Evolutionary conservation across 2,797 vertebrate genomes (phyloP).

Genomic region (Cyprinella venusta): DNA sequence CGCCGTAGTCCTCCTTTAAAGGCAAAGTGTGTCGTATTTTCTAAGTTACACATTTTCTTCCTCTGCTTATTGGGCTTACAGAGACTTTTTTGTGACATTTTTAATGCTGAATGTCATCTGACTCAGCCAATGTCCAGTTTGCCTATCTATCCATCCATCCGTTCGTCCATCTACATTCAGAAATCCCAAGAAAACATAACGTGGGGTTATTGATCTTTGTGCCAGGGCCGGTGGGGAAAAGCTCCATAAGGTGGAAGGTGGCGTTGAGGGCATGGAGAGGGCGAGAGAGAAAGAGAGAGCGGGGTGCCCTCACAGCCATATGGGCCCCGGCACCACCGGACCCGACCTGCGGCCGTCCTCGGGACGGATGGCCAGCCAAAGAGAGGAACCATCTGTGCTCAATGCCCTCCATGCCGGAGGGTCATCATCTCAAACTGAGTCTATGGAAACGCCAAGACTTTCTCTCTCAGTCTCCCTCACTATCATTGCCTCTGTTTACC

Average conservation of each 20-base stretch:
- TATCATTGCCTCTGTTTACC: slow-evolving; percentile 16
- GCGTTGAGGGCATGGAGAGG: slow-evolving; percentile 71
- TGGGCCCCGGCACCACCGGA: slow-evolving; percentile 52
- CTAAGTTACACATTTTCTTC: background rate
- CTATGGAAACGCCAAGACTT: slow-evolving; percentile 47
- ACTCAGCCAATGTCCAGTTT: no score
- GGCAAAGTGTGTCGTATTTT: background rate
- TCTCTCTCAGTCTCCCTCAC: background rate
- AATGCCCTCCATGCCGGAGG: slow-evolving; percentile 58
- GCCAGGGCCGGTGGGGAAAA: slow-evolving; percentile 59
- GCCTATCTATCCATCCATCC: background rate
- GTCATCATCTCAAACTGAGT: slow-evolving; percentile 62
- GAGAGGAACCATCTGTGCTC: slow-evolving; percentile 63
- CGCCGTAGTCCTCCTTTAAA: background rate
- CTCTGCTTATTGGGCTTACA: background rate
- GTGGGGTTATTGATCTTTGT: slow-evolving; percentile 22
- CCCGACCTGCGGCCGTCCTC: slow-evolving; percentile 49
- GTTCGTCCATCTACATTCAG: background rate
- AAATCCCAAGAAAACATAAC: background rate
- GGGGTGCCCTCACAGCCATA: slow-evolving; percentile 62
- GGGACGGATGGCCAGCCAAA: slow-evolving; percentile 50
- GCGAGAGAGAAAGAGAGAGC: slow-evolving; percentile 64
- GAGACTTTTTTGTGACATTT: no score
- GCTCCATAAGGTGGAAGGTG: slow-evolving; percentile 71
- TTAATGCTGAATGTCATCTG: no score